Conservation (phyloP, 2,888 invertebrate genomes). For the Dorcus parallelipipedus region DNA sequence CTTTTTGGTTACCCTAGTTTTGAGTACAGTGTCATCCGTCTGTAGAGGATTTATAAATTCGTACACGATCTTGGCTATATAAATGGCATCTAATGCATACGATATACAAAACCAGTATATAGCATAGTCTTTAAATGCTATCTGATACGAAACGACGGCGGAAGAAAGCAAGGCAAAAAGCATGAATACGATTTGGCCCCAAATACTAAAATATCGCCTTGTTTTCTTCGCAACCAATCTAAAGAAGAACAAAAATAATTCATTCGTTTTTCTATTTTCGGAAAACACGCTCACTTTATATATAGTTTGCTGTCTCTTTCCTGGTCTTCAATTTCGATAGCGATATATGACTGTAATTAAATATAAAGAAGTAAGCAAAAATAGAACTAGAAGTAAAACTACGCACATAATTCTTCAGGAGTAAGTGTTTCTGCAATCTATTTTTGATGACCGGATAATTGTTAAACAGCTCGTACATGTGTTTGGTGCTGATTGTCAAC, state of each 20-base stretch:
- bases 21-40: not conserved
- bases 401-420: slow-evolving; percentile 22
- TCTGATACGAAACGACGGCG: slow-evolving; percentile 18
- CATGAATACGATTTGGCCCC: slow-evolving; percentile 15
- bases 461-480: slow-evolving; percentile 17
- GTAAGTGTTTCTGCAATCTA: slow-evolving; percentile 18
- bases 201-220: too few species aligned
- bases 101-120: slow-evolving; percentile 11
- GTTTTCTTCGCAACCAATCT: too few species aligned
- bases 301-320: not conserved
- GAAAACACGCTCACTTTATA: not conserved
- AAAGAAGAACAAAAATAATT: too few species aligned
- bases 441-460: slow-evolving; percentile 19
- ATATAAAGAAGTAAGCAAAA: not conserved
- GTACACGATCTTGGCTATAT: slow-evolving; percentile 21
- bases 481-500: slow-evolving; percentile 18
- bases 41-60: slow-evolving; percentile 24
- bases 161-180: slow-evolving; percentile 19
- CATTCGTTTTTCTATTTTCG: too few species aligned
- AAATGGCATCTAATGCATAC: slow-evolving; percentile 23
- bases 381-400: too few species aligned
- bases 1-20: not conserved
- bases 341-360: slow-evolving; percentile 13
- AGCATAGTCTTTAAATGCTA: slow-evolving; percentile 20
- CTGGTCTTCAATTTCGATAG: slow-evolving; percentile 1